A percentile compares a stretch with the other conserved stretches of the same genome.
Conservation (phyloP, 1,140 invertebrate species). For the Macrobrachium nipponense region DNA sequence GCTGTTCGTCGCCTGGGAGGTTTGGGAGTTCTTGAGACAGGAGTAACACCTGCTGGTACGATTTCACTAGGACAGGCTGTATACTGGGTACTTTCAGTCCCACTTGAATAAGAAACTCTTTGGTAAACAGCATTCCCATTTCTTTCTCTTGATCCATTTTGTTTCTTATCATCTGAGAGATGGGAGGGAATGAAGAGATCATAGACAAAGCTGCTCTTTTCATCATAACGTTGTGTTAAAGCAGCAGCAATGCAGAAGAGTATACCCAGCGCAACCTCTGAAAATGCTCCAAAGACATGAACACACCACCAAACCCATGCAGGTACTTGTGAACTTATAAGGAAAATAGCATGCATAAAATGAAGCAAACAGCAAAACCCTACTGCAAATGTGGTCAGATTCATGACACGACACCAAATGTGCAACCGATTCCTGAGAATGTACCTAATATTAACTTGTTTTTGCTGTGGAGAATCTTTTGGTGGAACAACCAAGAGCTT, state of each 20-base stretch:
- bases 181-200: conserved; percentile 31
- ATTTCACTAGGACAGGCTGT: conserved; percentile 20
- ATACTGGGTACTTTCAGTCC: conserved; percentile 53
- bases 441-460: conserved; percentile 41
- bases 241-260: conserved; percentile 34
- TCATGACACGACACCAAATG: conserved; percentile 31
- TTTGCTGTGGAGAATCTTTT: conserved; percentile 34
- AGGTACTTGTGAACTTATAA: conserved; percentile 44
- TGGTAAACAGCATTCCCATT: conserved; percentile 37
- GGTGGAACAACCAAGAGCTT: conserved; percentile 46
- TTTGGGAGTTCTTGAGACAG: conserved; percentile 27
- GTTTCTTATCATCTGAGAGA: conserved; percentile 3
- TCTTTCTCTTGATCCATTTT: neutral
- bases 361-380: conserved; percentile 25
- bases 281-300: conserved; percentile 29
- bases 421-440: conserved; percentile 35
- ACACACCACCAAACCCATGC: conserved; percentile 50
- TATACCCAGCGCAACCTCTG: conserved; percentile 17
- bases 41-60: neutral
- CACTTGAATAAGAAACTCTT: conserved; percentile 56
- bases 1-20: conserved; percentile 31
- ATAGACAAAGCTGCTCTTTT: conserved; percentile 27
- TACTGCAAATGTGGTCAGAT: conserved; percentile 4
- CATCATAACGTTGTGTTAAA: conserved; percentile 49
- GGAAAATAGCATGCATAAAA: conserved; percentile 42